Evolutionary conservation across 2,113 vertebrate genomes (phyloP).

Genomic region (Corynorhinus townsendii): DNA sequence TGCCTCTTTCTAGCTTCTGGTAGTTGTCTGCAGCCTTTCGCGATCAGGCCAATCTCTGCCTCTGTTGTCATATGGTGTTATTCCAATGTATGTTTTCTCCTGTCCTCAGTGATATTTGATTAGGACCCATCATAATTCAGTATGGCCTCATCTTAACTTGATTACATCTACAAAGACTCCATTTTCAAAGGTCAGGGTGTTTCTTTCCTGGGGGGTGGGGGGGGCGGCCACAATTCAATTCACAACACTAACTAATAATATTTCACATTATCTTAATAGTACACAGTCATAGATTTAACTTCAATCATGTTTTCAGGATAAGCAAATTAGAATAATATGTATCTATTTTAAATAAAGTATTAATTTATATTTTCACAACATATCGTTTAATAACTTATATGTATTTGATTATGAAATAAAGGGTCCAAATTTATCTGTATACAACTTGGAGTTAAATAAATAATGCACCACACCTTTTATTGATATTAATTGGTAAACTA

Average conservation of each 20-base stretch:
- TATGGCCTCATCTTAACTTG: background rate
- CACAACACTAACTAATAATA: background rate
- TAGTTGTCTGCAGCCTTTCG: too few relatives aligned
- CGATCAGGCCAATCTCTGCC: background rate
- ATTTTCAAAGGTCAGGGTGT: background rate
- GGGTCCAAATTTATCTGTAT: too few relatives aligned
- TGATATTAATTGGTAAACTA: background rate
- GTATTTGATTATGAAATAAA: background rate
- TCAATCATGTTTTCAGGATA: background rate
- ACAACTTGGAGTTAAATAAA: background rate
- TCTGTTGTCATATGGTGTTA: background rate
- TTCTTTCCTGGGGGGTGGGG: too few relatives aligned
- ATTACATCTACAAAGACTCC: background rate
- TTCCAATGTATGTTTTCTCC: background rate
- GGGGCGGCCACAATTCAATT: background rate
- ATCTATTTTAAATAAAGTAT: background rate
- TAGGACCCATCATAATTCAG: background rate
- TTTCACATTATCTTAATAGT: background rate
- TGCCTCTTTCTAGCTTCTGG: background rate
- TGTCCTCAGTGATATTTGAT: background rate
- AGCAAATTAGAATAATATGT: background rate
- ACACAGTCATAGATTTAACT: background rate
- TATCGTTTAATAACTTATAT: background rate
- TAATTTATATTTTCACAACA: background rate
- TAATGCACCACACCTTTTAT: background rate